These are phyloP conservation scores for Elymnias hypermnestra DNA, from an alignment of 1,140 invertebrate genomes.

Conservation along the genomic window DNA sequence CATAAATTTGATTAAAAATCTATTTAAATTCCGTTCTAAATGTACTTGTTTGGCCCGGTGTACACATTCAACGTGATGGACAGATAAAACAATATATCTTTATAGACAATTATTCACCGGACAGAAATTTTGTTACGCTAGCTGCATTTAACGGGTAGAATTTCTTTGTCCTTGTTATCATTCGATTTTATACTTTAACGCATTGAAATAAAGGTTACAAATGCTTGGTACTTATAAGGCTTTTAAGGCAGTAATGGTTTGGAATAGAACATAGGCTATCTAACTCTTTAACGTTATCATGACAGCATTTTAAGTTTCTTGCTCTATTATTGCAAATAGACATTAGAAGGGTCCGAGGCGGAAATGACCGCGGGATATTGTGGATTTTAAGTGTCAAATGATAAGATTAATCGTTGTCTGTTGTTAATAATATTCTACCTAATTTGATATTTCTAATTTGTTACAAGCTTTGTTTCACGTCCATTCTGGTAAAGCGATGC, in stretches of 20 bases:
- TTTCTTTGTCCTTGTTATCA: slow-evolving; percentile 13
- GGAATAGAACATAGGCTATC: slow-evolving; percentile 8
- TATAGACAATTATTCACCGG: slow-evolving; percentile 46
- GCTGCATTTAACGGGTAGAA: slow-evolving; percentile 29
- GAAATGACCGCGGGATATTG: slow-evolving; percentile 28
- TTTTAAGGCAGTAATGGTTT: neutral
- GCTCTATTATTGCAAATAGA: slow-evolving; percentile 32
- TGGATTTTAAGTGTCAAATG: slow-evolving; percentile 20
- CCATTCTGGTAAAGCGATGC: too few species aligned
- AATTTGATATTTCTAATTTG: too few species aligned
- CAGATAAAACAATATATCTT: slow-evolving; percentile 49
- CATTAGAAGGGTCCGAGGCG: slow-evolving; percentile 27
- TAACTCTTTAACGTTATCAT: slow-evolving; percentile 31
- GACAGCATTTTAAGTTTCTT: slow-evolving; percentile 25
- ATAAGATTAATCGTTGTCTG: slow-evolving; percentile 17
- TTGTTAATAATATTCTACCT: slow-evolving; percentile 6
- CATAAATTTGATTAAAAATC: too few species aligned
- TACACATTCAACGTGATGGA: slow-evolving; percentile 29
- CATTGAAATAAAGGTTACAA: neutral
- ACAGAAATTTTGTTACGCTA: slow-evolving; percentile 26
- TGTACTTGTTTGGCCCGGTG: too few species aligned
- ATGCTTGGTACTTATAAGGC: neutral
- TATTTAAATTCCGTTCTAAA: neutral
- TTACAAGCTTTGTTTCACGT: too few species aligned
- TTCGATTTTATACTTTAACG: neutral